phyloP scores from a whole-genome alignment of 1,140 invertebrate genomes.

The Halotydeus destructor region DNA sequence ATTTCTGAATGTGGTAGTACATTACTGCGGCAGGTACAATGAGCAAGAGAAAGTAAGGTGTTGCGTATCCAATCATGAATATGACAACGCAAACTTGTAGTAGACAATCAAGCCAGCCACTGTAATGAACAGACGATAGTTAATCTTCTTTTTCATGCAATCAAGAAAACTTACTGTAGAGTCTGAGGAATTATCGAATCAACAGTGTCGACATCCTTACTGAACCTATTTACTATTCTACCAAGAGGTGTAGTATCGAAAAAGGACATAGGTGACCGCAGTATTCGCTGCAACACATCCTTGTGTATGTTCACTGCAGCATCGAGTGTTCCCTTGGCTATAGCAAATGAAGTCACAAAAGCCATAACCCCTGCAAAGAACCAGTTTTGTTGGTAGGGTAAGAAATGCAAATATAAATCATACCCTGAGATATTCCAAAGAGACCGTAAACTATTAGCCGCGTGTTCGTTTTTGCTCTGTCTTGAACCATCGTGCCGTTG shows the following conservation, averaged over 20 bases:
- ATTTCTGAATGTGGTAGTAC: constrained; percentile 35
- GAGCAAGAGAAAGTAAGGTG: constrained; percentile 31
- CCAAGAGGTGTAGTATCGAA: constrained; percentile 31
- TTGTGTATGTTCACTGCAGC: constrained; percentile 17
- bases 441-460: not conserved
- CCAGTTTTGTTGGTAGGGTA: no score
- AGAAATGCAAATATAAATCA: constrained; percentile 13
- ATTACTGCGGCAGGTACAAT: constrained; percentile 32
- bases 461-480: no score
- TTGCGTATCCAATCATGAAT: constrained; percentile 30
- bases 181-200: constrained; percentile 24
- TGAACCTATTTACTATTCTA: constrained; percentile 29
- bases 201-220: constrained; percentile 28
- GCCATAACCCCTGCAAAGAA: constrained; percentile 15
- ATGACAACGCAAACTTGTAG: constrained; percentile 28
- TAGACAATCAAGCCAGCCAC: constrained; percentile 21
- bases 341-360: constrained; percentile 4
- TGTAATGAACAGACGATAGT: no score
- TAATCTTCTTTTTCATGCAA: no score
- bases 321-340: constrained; percentile 13
- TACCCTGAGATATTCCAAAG: constrained; percentile 5
- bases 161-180: no score
- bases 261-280: constrained; percentile 25
- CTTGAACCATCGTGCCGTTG: no score
- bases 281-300: constrained; percentile 20